These are phyloP conservation scores for Tinea pellionella DNA, from an alignment of 2,888 invertebrate genomes.

Conservation along the genomic window DNA sequence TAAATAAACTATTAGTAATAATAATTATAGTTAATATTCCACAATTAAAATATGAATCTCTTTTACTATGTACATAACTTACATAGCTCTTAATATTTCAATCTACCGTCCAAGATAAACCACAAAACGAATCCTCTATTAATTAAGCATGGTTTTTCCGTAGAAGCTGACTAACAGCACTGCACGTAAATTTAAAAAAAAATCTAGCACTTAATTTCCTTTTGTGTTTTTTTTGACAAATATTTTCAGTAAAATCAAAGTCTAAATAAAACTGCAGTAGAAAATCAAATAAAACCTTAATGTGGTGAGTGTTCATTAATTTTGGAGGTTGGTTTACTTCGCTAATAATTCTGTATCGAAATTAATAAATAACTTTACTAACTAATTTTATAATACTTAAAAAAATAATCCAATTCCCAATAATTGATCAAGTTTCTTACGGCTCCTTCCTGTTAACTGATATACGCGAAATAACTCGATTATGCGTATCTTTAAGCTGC, in stretches of 20 bases:
- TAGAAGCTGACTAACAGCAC: constrained; percentile 62
- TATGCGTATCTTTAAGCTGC: too few relatives aligned
- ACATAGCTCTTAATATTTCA: constrained; percentile 30
- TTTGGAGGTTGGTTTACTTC: constrained; percentile 47
- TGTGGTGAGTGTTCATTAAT: constrained; percentile 66
- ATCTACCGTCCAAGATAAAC: not conserved
- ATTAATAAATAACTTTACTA: too few relatives aligned
- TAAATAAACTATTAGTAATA: not conserved
- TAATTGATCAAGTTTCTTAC: too few relatives aligned
- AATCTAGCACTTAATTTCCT: constrained; percentile 46
- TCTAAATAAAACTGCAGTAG: constrained; percentile 45
- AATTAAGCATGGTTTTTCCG: constrained; percentile 55
- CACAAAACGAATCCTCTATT: not conserved
- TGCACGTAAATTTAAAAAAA: constrained; percentile 47
- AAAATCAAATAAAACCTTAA: constrained; percentile 36
- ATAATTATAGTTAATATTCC: not conserved
- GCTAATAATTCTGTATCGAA: constrained; percentile 41
- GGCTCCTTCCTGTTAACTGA: too few relatives aligned
- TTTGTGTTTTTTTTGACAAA: constrained; percentile 48
- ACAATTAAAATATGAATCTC: constrained; percentile 28
- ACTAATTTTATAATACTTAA: constrained; percentile 22
- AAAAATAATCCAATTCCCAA: not conserved
- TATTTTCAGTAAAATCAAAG: constrained; percentile 50
- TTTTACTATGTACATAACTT: constrained; percentile 47
- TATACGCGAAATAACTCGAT: too few relatives aligned